Conservation (phyloP, 2,888 invertebrate genomes). For the Leptinotarsa juncta region DNA sequence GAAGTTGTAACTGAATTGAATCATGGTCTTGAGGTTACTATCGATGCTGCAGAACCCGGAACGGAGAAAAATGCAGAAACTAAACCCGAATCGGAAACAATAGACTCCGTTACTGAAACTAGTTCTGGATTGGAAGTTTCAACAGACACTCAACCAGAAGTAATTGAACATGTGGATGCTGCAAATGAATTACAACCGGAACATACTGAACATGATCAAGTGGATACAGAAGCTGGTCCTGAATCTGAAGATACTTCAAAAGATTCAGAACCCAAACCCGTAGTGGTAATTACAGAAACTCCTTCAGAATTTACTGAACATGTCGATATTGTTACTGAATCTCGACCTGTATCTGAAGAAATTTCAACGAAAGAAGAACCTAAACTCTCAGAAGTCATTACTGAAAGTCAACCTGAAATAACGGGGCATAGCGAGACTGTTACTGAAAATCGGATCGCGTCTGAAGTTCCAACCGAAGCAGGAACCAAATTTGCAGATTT, state of each 20-base stretch:
- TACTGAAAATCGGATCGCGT: too few relatives aligned
- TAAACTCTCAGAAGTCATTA: background rate
- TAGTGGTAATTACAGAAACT: too few relatives aligned
- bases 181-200: background rate
- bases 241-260: too few relatives aligned
- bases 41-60: background rate
- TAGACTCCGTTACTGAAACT: background rate
- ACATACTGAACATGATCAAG: background rate
- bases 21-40: too few relatives aligned
- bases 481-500: background rate
- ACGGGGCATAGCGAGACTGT: too few relatives aligned
- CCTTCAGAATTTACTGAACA: too few relatives aligned
- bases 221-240: background rate
- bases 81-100: background rate
- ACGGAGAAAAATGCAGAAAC: background rate
- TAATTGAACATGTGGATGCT: background rate
- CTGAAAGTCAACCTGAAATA: conserved; percentile 27
- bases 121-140: background rate
- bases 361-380: background rate
- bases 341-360: background rate
- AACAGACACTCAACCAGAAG: background rate
- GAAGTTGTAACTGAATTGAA: background rate
- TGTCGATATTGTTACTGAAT: background rate
- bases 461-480: too few relatives aligned
- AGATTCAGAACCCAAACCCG: too few relatives aligned